Percentiles rank a stretch among this genome's conserved stretches.
phyloP scores from a whole-genome alignment of 2,888 invertebrate species.

The Prenolepis imparis region DNA sequence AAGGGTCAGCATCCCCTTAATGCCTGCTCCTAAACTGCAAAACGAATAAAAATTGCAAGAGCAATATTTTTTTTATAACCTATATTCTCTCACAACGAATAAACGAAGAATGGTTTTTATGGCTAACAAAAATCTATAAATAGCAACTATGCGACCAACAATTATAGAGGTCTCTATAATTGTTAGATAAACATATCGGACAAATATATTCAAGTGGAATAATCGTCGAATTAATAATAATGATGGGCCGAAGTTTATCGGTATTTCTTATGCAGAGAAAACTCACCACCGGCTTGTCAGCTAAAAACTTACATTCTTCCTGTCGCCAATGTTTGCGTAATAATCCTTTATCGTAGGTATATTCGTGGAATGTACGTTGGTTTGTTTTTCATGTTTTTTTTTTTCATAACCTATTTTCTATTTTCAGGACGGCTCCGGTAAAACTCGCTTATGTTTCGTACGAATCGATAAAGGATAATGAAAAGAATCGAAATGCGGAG shows the following conservation, averaged over 20 bases:
- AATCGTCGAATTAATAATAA: conserved; percentile 38
- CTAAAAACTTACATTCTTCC: conserved; percentile 14
- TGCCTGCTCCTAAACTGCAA: too few species aligned
- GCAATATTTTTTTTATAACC: neutral
- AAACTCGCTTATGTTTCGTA: conserved; percentile 91
- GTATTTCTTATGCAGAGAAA: conserved; percentile 35
- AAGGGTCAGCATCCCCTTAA: too few species aligned
- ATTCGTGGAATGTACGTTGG: neutral
- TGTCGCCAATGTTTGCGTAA: conserved; percentile 31
- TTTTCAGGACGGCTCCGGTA: conserved; percentile 86
- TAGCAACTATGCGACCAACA: neutral
- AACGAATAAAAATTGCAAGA: too few species aligned
- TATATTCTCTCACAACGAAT: too few species aligned
- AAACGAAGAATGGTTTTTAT: too few species aligned
- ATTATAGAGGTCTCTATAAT: conserved; percentile 14
- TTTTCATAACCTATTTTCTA: conserved; percentile 12
- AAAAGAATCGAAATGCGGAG: conserved; percentile 81
- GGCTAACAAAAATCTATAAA: conserved; percentile 12
- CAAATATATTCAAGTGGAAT: conserved; percentile 33
- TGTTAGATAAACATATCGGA: conserved; percentile 1
- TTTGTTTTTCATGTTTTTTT: neutral
- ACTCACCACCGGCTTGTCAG: neutral
- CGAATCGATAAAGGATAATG: conserved; percentile 87
- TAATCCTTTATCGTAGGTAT: conserved; percentile 55
- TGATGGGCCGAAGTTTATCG: conserved; percentile 51